These are phyloP conservation scores for Asarcornis scutulata DNA, from an alignment of 2,113 vertebrate genomes.

Conservation along the genomic window DNA sequence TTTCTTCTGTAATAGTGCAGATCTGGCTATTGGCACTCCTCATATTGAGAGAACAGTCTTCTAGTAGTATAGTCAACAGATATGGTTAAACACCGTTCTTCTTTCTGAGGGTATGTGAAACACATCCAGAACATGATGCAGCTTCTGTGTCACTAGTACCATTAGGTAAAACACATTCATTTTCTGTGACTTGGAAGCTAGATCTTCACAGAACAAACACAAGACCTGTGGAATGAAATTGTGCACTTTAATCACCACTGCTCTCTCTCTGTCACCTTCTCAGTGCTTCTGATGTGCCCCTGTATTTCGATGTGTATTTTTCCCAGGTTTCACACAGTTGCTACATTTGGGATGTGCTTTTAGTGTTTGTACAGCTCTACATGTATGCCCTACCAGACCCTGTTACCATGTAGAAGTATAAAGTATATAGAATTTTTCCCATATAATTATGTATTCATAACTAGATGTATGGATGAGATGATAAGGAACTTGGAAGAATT, in stretches of 20 bases:
- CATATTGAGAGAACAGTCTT: background rate
- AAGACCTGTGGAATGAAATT: accelerated
- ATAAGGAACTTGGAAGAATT: background rate
- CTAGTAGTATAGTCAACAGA: background rate
- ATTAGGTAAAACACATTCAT: background rate
- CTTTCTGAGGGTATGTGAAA: background rate
- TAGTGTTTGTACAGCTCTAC: background rate
- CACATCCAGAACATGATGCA: background rate
- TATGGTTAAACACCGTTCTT: background rate
- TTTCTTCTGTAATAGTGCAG: background rate
- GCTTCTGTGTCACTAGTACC: background rate
- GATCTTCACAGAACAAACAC: background rate
- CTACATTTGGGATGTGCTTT: background rate
- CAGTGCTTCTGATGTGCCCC: background rate
- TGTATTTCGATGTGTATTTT: background rate
- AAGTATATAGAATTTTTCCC: background rate
- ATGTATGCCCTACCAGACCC: background rate
- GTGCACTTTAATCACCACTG: background rate
- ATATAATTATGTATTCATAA: background rate
- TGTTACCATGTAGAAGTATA: background rate
- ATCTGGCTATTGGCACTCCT: background rate
- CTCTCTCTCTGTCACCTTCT: background rate
- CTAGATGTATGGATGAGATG: background rate
- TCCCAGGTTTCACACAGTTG: background rate
- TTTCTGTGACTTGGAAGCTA: background rate